Evolutionary conservation across 1,140 invertebrate species (phyloP), one percentile per base, ranked within the genome.

Genomic region (Aphelenchoides besseyi): DNA sequence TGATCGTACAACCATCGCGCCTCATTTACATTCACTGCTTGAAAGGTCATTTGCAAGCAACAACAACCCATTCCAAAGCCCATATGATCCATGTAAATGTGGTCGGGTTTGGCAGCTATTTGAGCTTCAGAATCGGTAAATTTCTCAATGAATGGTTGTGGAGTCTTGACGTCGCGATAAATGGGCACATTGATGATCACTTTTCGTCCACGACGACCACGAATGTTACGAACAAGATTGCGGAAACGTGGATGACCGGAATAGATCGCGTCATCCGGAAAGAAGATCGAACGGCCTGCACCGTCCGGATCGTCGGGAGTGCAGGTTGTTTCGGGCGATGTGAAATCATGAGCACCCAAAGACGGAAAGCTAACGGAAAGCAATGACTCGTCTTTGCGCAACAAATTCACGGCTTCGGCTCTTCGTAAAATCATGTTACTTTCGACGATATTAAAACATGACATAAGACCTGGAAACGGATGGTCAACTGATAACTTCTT

Each of bases 41-140:
- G 92, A 81, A 88, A 88, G 23, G 88, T 88, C 61, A 88, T 85
- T 86, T 99, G 97, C 8, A 99, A 88, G 85, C 96, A 98, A 82
- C 92, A 97, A 84, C 92, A 95, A 35, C 96, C 96, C 97, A 98
- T 98, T 48, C 97, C 97, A 86, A 98, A 98, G 35, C 94, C 95
- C 95, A 98, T 98, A 0, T 94, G 92, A 86, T 99, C 96, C 90
- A 98, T 91, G 79, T 96, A 94, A 70, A 98, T 90, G 82, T 93
- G 92, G 87, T 95, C 90, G 8, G 80, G 79, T 53, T 75, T 76
- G 0, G 79, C 78, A 52, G 72, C 77, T 30, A 28, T n/a, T 28
- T 73, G 71, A 5, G 81, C 77, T 33, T 85, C 84, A 1, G 78
- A 80, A 64, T 85, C 79, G 28, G 76, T 28, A 86, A 92, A 86